Conservation (phyloP, 2,113 vertebrate species). For the Myodes glareolus region DNA sequence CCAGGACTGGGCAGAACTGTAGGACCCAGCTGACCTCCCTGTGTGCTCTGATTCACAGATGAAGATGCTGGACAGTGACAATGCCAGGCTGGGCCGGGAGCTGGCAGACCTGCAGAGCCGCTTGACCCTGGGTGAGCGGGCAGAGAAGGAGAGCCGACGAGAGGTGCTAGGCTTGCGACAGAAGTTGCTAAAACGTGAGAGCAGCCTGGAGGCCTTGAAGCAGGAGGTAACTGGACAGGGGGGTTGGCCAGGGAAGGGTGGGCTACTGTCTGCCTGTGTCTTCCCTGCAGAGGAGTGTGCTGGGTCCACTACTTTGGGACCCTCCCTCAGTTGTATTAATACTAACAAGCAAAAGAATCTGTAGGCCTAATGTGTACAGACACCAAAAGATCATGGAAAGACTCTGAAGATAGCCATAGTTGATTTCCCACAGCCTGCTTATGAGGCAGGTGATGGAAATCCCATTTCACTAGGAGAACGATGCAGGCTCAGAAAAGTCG, state of each 20-base stretch:
- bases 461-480: neutral
- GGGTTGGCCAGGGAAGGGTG: neutral
- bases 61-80: slow-evolving; percentile 93
- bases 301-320: neutral
- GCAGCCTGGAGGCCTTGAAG: slow-evolving; percentile 85
- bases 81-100: slow-evolving; percentile 90
- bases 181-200: slow-evolving; percentile 90
- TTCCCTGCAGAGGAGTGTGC: neutral
- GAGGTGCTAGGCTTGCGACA: slow-evolving; percentile 90
- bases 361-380: neutral
- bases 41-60: slow-evolving; percentile 83
- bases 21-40: neutral
- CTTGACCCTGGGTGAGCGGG: slow-evolving; percentile 90
- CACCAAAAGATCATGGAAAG: neutral
- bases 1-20: neutral
- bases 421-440: neutral
- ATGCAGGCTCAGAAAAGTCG: slow-evolving; percentile 5
- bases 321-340: neutral
- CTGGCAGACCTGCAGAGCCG: slow-evolving; percentile 91
- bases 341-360: neutral
- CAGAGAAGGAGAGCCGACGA: slow-evolving; percentile 90
- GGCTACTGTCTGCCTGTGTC: accelerated
- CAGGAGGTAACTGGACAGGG: slow-evolving; percentile 88
- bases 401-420: neutral
- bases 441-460: neutral